Evolutionary conservation across 1,140 invertebrate genomes (phyloP).

Genomic region (Bilobella aurantiaca): DNA sequence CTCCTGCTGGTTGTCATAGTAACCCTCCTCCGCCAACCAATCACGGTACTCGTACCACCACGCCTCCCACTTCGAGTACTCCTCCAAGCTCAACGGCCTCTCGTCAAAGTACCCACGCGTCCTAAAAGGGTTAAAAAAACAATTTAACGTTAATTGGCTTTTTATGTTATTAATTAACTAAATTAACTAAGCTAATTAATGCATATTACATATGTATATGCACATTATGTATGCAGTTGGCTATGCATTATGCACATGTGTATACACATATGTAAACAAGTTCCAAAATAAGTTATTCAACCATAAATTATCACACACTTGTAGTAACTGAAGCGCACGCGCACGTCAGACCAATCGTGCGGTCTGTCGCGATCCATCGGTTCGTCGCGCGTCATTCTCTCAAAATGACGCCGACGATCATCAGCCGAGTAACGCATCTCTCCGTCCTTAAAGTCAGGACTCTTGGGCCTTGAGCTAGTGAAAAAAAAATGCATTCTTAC

Average conservation of each 20-base stretch:
- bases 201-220: too few relatives aligned
- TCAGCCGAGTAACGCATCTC: constrained; percentile 20
- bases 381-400: constrained; percentile 25
- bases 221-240: too few relatives aligned
- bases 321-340: constrained; percentile 72
- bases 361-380: constrained; percentile 41
- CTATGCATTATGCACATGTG: too few relatives aligned
- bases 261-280: neutral
- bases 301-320: constrained; percentile 36
- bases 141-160: too few relatives aligned
- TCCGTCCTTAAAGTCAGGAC: constrained; percentile 23
- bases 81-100: constrained; percentile 53
- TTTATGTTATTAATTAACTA: too few relatives aligned
- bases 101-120: constrained; percentile 69
- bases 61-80: constrained; percentile 84
- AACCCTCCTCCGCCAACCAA: constrained; percentile 65
- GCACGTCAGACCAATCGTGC: constrained; percentile 71
- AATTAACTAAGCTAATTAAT: too few relatives aligned
- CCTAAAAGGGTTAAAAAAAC: constrained; percentile 42
- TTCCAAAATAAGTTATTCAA: neutral
- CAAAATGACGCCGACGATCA: constrained; percentile 28
- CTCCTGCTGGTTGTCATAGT: constrained; percentile 10
- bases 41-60: constrained; percentile 90
- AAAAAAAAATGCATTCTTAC: constrained; percentile 1
- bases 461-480: constrained; percentile 21